A percentile compares a stretch with the other conserved stretches of the same genome.
These are phyloP conservation scores for Gastracanthus pulcherrimus DNA, from an alignment of 2,888 invertebrate species.

Conservation along the genomic window DNA sequence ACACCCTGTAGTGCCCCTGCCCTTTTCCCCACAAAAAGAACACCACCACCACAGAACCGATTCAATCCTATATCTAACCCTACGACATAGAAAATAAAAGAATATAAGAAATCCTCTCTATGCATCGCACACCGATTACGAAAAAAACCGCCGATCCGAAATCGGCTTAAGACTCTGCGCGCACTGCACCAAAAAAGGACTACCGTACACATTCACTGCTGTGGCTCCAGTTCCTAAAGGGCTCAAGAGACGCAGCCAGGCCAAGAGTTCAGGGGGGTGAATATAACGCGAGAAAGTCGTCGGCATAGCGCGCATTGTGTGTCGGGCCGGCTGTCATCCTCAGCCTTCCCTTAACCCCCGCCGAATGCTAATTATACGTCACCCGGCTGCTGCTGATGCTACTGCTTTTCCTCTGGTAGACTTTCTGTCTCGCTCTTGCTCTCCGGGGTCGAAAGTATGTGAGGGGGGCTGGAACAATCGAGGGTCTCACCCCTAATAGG, in stretches of 20 bases:
- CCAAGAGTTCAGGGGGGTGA: conserved; percentile 60
- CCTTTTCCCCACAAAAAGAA: not conserved
- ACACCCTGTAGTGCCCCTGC: not conserved
- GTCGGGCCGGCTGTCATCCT: conserved; percentile 71
- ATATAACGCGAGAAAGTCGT: conserved; percentile 60
- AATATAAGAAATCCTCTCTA: conserved; percentile 18
- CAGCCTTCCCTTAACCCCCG: conserved; percentile 68
- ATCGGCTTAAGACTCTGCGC: conserved; percentile 68
- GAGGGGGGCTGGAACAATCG: conserved; percentile 57
- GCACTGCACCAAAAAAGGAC: too few relatives aligned
- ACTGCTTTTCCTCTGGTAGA: too few relatives aligned
- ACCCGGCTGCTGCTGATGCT: conserved; percentile 51
- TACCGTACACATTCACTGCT: too few relatives aligned
- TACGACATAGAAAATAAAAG: not conserved
- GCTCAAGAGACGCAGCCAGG: too few relatives aligned
- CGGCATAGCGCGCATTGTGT: not conserved
- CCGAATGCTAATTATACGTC: conserved; percentile 75
- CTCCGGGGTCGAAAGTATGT: conserved; percentile 47
- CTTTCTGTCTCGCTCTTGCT: too few relatives aligned
- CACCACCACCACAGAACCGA: not conserved
- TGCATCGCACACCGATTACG: conserved; percentile 50
- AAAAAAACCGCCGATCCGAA: conserved; percentile 62
- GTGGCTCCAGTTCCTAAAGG: too few relatives aligned
- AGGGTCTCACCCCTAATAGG: conserved; percentile 54
- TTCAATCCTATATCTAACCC: not conserved